Conservation (phyloP, 2,113 vertebrate species). For the Riparia riparia region DNA sequence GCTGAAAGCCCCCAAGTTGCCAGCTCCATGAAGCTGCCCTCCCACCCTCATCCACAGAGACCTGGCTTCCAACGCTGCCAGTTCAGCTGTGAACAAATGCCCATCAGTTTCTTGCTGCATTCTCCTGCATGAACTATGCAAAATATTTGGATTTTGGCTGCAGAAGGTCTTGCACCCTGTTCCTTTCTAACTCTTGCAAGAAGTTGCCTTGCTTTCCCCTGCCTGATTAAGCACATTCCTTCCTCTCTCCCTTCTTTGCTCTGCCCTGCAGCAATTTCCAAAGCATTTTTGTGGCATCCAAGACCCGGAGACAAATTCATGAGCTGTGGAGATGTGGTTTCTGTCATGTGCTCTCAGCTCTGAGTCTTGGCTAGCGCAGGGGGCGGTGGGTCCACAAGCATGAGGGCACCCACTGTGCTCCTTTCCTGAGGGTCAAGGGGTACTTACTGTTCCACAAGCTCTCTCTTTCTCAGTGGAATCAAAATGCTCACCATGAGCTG, state of each 20-base stretch:
- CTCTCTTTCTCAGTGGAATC: neutral
- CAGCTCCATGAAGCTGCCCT: neutral
- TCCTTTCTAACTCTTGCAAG: neutral
- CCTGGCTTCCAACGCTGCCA: rapidly evolving
- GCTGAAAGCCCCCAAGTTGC: neutral
- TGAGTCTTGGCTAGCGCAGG: rapidly evolving
- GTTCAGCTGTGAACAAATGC: neutral
- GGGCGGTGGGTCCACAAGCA: rapidly evolving
- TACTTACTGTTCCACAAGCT: neutral
- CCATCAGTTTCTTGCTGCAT: neutral
- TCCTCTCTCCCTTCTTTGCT: neutral
- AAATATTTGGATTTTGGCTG: neutral
- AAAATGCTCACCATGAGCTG: neutral
- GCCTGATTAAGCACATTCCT: neutral
- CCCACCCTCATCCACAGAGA: neutral
- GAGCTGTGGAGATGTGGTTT: slow-evolving; percentile 17
- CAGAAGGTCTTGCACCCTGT: neutral
- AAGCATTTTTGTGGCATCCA: slow-evolving; percentile 27
- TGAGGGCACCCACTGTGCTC: neutral
- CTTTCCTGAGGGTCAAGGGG: neutral
- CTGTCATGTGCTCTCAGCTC: neutral
- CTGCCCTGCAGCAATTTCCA: slow-evolving; percentile 10
- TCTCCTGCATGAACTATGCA: neutral
- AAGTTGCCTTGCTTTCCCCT: neutral
- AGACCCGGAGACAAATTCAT: neutral